These are phyloP conservation scores for Fundulus diaphanus DNA, from an alignment of 2,797 vertebrate species.

Conservation along the genomic window DNA sequence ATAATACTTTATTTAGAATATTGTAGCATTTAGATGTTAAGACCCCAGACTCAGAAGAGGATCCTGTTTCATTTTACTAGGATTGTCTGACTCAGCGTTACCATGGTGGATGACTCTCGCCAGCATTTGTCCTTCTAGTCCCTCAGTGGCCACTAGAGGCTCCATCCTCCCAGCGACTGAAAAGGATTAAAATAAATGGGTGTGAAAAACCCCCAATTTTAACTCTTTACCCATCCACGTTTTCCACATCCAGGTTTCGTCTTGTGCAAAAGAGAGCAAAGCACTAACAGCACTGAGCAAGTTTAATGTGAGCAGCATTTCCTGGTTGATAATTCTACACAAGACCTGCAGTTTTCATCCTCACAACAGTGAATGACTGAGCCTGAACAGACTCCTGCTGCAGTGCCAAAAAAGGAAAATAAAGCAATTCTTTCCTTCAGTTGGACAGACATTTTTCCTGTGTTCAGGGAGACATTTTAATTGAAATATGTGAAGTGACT, in stretches of 20 bases:
- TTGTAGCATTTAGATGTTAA: too few species aligned
- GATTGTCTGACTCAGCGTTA: too few species aligned
- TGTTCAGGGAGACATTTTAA: constrained; percentile 26
- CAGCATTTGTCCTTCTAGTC: too few species aligned
- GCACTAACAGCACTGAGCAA: not conserved
- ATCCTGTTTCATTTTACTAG: too few species aligned
- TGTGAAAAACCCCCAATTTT: too few species aligned
- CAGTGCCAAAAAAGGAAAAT: not conserved
- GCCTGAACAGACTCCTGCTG: not conserved
- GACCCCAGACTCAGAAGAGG: too few species aligned
- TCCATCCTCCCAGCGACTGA: too few species aligned
- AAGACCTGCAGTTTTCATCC: not conserved
- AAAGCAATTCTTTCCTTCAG: constrained; percentile 9
- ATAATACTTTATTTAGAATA: too few species aligned
- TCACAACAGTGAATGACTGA: not conserved
- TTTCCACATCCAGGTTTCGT: not conserved
- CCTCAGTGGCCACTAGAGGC: too few species aligned
- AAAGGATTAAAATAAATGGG: too few species aligned
- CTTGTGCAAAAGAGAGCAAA: not conserved
- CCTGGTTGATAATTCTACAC: not conserved
- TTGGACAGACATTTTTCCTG: constrained; percentile 3
- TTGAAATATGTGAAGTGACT: constrained; percentile 26
- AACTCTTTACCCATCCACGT: not conserved
- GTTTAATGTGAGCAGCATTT: not conserved
- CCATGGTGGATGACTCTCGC: too few species aligned